Conservation (phyloP, 2,113 vertebrate species). For the Gorsachius goisagi region DNA sequence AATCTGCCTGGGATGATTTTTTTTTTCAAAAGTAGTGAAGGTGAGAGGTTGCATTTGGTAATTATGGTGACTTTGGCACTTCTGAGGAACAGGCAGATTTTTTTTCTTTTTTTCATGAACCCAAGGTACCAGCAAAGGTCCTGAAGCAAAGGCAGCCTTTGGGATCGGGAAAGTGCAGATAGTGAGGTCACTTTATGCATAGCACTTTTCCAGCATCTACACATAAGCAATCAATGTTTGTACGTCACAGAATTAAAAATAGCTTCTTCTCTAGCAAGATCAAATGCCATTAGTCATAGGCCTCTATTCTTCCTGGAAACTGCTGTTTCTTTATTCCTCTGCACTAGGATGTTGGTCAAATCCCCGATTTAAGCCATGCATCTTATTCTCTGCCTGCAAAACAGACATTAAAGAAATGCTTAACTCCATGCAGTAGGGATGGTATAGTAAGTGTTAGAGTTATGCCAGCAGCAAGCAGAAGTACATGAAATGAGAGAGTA, state of each 20-base stretch:
- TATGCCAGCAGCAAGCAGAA: background rate
- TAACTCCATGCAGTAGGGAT: background rate
- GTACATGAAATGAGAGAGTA: background rate
- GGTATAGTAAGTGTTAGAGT: background rate
- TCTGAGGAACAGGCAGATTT: background rate
- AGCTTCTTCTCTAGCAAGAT: conserved; percentile 7
- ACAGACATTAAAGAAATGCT: background rate
- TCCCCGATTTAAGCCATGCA: background rate
- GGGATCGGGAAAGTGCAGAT: background rate
- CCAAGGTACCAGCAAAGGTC: background rate
- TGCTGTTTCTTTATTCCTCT: background rate
- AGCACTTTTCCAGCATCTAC: background rate
- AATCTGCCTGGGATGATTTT: background rate
- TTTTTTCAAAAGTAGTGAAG: background rate
- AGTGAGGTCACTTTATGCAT: background rate
- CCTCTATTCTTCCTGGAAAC: conserved; percentile 5
- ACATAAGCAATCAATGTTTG: conserved; percentile 32
- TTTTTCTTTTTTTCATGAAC: background rate
- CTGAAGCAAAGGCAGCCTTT: background rate
- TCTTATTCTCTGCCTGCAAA: background rate
- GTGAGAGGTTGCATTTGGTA: background rate
- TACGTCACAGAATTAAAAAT: conserved; percentile 53
- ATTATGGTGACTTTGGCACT: background rate
- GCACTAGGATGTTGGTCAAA: background rate
- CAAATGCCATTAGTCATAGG: conserved; percentile 43